Evolutionary conservation across 2,888 invertebrate species (phyloP), one percentile per base, ranked within the genome.

Genomic region (Epinotia ramella): DNA sequence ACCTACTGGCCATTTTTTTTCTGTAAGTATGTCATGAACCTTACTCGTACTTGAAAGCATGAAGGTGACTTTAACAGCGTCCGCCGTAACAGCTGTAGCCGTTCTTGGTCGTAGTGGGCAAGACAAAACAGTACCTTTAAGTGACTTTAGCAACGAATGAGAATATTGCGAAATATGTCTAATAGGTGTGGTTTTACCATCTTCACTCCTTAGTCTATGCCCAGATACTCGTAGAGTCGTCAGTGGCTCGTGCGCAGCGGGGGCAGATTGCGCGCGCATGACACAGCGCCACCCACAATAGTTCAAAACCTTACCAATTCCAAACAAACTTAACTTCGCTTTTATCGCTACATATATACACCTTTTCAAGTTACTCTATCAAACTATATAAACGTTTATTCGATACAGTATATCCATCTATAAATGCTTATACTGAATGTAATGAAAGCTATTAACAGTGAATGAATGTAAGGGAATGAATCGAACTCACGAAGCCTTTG

Each of bases 191-290:
- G 40, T 40, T 40, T 0, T 33, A 18, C 64, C 46, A 2, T 73
- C 59, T 28, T 24, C 71, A 20, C 53, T 56, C 6, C 71, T 73
- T 85, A 80, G 63, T 85, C 83, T 84, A 80, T 82, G 81, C 73
- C 75, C 76, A 76, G 77, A 92, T 88, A n/a, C n/a, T n/a, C n/a
- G n/a, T n/a, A 91, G 82, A 92, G 90, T 85, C 87, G 84, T 92
- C 88, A 84, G 40, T 71, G 78, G 40, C 73, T 77, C 80, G 82
- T 81, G 84, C 85, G 83, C 84, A 91, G 93, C 92, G 86, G 93
- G 92, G 81, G 91, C 85, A 92, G 89, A 93, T 93, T 93, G 92
- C 89, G 84, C 83, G 86, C 85, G 88, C 90, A 92, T 94, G 94
- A 94, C 93, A 86, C 89, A 89, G 92, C 92, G 87, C 81, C 82